Evolutionary conservation across 2,113 vertebrate genomes (phyloP), one percentile per base, ranked within the genome.

Genomic region (Eolophus roseicapilla): DNA sequence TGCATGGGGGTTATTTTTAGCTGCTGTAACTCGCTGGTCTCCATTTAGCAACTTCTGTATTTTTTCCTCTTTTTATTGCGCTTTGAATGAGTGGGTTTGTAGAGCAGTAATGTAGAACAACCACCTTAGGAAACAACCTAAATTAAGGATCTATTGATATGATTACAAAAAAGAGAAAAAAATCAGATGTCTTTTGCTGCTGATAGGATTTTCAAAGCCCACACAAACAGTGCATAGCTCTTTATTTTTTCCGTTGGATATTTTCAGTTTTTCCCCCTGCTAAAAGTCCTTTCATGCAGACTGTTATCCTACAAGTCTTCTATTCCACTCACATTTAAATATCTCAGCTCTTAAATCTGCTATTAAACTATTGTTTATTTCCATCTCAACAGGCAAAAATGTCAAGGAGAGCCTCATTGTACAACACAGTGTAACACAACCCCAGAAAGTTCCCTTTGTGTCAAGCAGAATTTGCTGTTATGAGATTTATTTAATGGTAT

Each of bases 1-100:
- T 83, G 33, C 31, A 50, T 47, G 27, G 0, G 10, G n/a, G 84
- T 80, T 95, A 77, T 90, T 95, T 96, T 85, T 88, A 93, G 84
- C 78, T 64, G 53, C n/a, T 90, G 63, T 50, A 90, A 92, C 46
- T 91, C 6, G 6, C 41, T 86, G 43, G 33, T 94, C 86, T 90
- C 50, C 53, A n/a, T 93, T 91, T 91, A 92, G 91, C 71, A 92
- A 92, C 94, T 94, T 95, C 91, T 92, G 70, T 77, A 60, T 55
- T 91, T 87, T 92, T 88, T 46, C 43, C 43, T 57, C 47, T 69
- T 91, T 76, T 77, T 76, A 53, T 79, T 88, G 44, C 57, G 50
- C 81, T 87, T 96, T 8, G 78, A 87, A 86, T 46, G 28, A 0
- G 3, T 60, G 49, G 53, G 86, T 24, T 92, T 92, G 19, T 23